Evolutionary conservation across 2,113 vertebrate species (phyloP), one percentile per base, ranked within the genome.

Genomic region (Mola mola): DNA sequence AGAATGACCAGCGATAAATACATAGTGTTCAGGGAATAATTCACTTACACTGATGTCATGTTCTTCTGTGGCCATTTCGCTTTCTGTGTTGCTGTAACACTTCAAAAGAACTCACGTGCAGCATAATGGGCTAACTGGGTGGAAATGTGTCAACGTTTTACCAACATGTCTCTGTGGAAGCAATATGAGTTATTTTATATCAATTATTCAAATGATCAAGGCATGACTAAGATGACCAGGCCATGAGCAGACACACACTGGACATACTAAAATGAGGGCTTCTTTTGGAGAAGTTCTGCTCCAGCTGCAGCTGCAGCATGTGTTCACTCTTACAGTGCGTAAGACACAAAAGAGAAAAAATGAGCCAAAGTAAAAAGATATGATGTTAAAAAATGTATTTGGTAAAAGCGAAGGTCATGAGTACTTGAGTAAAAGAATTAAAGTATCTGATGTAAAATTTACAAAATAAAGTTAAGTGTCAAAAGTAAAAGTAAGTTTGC

Each of bases 141-240:
- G 79, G 56, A 83, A 78, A 75, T 19, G 57, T 72, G 69, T 61
- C 53, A 63, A 68, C 69, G 55, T 64, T 81, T 75, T 24, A 67
- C 57, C 47, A 66, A 48, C 58, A 65, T 17, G 2, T 38, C 37
- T 75, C 28, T 34, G 12, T n/a, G 28, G 28, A 59, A 22, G 57
- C 11, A 34, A n/a, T 17, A 4, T 19, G 40, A 48, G 11, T 65
- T 10, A 46, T 7, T 52, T 41, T 40, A 28, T 21, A 37, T 65
- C 66, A 68, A 48, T 73, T 67, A 73, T 73, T 65, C 40, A 62
- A 37, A 81, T 28, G 38, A 62, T 44, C 21, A 31, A 22, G 10
- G 0, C 38, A n/a, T n/a, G n/a, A n/a, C n/a, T n/a, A n/a, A n/a
- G n/a, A n/a, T n/a, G n/a, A n/a, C n/a, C n/a, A n/a, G n/a, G n/a